A percentile compares a stretch with the other conserved stretches of the same genome.
Evolutionary conservation across 2,797 vertebrate genomes (phyloP).

Genomic region (Poeciliopsis turneri): DNA sequence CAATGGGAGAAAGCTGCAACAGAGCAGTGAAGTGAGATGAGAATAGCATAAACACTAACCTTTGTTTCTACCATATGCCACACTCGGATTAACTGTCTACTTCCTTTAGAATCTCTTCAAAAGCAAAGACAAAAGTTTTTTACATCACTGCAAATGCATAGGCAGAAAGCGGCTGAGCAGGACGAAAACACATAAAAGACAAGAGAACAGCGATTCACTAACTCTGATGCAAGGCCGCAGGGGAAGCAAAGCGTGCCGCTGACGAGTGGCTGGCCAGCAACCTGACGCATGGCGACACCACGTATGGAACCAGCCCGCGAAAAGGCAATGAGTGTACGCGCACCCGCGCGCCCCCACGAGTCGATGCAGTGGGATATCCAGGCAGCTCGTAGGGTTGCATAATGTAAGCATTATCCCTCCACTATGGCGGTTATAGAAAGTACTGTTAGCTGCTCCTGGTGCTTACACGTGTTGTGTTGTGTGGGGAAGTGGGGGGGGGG

Average conservation of each 20-base stretch:
- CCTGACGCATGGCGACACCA: constrained; percentile 17
- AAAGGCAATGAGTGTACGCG: background rate
- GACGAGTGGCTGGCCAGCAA: background rate
- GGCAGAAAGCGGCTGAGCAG: background rate
- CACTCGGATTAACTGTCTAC: background rate
- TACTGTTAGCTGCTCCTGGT: constrained; percentile 3
- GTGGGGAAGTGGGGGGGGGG: no score
- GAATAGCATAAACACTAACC: background rate
- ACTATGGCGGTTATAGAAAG: constrained; percentile 7
- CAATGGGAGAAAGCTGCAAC: no score
- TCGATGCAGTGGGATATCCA: constrained; percentile 44
- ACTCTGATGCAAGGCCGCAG: background rate
- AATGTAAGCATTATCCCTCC: constrained; percentile 21
- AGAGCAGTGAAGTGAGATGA: no score
- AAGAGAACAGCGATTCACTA: background rate
- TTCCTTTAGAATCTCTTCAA: background rate
- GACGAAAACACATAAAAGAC: background rate
- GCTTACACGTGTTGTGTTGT: background rate
- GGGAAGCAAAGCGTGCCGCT: background rate
- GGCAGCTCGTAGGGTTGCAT: constrained; percentile 42
- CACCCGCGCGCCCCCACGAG: constrained; percentile 3
- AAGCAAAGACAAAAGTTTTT: background rate
- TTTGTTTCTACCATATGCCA: background rate
- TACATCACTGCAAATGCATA: background rate
- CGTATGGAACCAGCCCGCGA: constrained; percentile 7